A percentile compares a stretch with the other conserved stretches of the same genome.
Conservation (phyloP, 1,140 invertebrate genomes). For the Aethina tumida region DNA sequence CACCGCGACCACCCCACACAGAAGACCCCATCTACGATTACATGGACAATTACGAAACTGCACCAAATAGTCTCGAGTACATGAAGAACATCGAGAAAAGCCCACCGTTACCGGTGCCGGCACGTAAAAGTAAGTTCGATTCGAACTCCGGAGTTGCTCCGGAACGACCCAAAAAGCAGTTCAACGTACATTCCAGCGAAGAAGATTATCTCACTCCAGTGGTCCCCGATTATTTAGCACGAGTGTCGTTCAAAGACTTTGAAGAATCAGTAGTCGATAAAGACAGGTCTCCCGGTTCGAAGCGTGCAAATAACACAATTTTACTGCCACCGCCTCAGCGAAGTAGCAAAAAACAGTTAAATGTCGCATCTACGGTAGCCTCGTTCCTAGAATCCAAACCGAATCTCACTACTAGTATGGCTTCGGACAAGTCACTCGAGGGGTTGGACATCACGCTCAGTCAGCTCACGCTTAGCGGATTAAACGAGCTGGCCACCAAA, state of each 20-base stretch:
- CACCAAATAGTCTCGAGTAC: constrained; percentile 31
- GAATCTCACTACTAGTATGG: constrained; percentile 14
- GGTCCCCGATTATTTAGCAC: constrained; percentile 10
- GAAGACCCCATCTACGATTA: constrained; percentile 52
- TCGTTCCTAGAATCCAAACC: constrained; percentile 23
- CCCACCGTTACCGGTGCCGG: constrained; percentile 52
- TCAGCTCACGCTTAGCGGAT: constrained; percentile 68
- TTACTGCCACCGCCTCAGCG: constrained; percentile 36
- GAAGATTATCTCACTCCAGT: constrained; percentile 54
- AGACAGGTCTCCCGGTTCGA: too few relatives aligned
- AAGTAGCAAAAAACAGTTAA: constrained; percentile 17
- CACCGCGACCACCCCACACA: constrained; percentile 52
- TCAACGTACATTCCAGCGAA: constrained; percentile 17
- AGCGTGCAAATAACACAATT: constrained; percentile 9
- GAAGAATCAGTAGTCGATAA: too few relatives aligned
- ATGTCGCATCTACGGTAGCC: constrained; percentile 20
- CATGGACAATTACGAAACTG: constrained; percentile 44
- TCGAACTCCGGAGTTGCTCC: constrained; percentile 31
- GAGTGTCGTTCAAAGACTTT: constrained; percentile 19
- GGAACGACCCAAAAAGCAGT: constrained; percentile 37
- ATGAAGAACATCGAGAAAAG: constrained; percentile 32
- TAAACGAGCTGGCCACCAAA: constrained; percentile 65
- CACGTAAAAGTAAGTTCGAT: constrained; percentile 47
- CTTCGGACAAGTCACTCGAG: constrained; percentile 30
- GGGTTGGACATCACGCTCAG: constrained; percentile 66